Base-by-base conservation (phyloP, 2,113 vertebrate genomes). In the Oncorhynchus gorbuscha region DNA sequence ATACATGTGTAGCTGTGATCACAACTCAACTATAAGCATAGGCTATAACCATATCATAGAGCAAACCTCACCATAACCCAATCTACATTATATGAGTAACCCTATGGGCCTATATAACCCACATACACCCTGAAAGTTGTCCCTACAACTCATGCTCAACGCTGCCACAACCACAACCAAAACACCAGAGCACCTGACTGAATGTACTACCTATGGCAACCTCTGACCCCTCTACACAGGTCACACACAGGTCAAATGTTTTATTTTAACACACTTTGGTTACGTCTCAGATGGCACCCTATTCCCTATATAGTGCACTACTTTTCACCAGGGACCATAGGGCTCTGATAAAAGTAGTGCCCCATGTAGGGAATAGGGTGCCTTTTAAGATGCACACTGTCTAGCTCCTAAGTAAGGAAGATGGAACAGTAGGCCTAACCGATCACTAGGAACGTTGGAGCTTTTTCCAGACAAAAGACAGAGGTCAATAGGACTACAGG, bases 101-200 rank as follows among this genome's bases (percentile, higher is more conserved):
- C n/a, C 18, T 11, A 62, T 62, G 16, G 59, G 18, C 59, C 5
- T n/a, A 55, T 55, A 62, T 62, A 62, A 22, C 7, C 59, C n/a
- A 22, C 59, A 3, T n/a, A 16, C 2, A 22, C n/a, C 59, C 7
- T 9, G 13, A 62, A 11, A 5, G 20, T 22, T 62, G 9, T 22
- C 16, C 59, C 59, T 62, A 7, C 59, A 9, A 11, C 59, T 16
- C 51, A 55, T 55, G 5, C 51, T 16, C 59, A n/a, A 22, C 9
- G 18, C 67, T 7, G n/a, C 5, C 67, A 26, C 61, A 61, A 12
- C 51, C 32, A 30, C 3, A 76, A 79, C 8, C 8, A 45, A 11
- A 45, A 45, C 22, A 58, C 20, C 59, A 69, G 59, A 80, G 66
- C 58, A 76, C 48, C n/a, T 85, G 81, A 83, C 85, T 81, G 85